Conservation (phyloP, 2,797 vertebrate genomes). For the Dromococcyx pavoninus region DNA sequence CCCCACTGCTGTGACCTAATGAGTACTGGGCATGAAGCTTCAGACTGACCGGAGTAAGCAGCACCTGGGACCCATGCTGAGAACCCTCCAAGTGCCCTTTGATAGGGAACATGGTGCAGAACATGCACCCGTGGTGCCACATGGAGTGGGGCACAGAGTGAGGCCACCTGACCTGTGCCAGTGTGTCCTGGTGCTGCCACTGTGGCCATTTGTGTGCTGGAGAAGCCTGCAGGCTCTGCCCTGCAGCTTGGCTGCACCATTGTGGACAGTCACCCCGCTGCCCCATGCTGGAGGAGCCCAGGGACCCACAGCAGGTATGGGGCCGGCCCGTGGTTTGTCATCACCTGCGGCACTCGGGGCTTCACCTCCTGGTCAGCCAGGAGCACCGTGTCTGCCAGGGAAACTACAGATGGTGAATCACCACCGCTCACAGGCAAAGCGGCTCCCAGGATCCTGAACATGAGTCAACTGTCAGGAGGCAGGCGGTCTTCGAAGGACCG, state of each 20-base stretch:
- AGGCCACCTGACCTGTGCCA: fast-evolving
- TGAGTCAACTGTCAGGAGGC: constrained; percentile 38
- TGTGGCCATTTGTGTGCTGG: fast-evolving
- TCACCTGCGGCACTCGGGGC: neutral
- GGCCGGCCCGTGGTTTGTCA: fast-evolving
- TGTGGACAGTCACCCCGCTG: neutral
- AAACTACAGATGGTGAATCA: constrained; percentile 57
- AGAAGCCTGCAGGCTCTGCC: neutral
- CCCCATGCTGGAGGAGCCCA: fast-evolving
- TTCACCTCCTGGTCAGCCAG: neutral
- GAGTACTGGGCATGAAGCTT: neutral
- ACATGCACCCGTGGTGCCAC: fast-evolving
- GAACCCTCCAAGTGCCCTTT: fast-evolving
- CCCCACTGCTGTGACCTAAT: neutral
- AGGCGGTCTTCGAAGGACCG: neutral
- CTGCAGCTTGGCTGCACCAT: fast-evolving
- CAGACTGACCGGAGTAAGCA: neutral
- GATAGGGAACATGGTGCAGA: neutral
- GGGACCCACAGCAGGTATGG: neutral
- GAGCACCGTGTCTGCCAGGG: neutral
- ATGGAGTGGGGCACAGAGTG: neutral
- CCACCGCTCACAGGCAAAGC: neutral
- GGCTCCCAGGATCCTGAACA: neutral
- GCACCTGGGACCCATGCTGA: fast-evolving
- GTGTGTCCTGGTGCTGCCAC: neutral